Percentiles rank a stretch among this genome's conserved stretches.
These are phyloP conservation scores for Triplophysa rosa DNA, from an alignment of 2,113 vertebrate genomes.

Conservation along the genomic window DNA sequence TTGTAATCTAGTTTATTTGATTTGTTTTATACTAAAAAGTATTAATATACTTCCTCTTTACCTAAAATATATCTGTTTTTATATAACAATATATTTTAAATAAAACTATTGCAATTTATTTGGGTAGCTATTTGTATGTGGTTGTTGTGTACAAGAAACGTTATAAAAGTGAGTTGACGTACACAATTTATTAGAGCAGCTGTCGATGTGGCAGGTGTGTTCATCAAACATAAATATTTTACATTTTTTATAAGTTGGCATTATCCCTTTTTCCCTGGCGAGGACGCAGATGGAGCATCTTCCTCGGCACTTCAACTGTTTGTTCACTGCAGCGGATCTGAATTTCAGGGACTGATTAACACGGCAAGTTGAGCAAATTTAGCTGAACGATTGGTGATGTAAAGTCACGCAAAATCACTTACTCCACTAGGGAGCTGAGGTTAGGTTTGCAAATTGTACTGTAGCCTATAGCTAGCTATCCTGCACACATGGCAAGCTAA, in stretches of 20 bases:
- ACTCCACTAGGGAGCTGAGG: no score
- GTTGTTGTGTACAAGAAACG: neutral
- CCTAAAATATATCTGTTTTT: conserved; percentile 3
- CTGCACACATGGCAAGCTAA: no score
- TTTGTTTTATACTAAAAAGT: neutral
- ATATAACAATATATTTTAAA: conserved; percentile 2
- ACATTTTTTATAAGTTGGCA: no score
- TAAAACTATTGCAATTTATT: neutral
- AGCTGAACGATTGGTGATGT: no score
- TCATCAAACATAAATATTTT: conserved; percentile 3
- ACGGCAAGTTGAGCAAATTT: neutral
- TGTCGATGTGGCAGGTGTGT: neutral
- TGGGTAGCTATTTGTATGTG: neutral
- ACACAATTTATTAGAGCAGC: neutral
- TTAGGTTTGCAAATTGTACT: no score
- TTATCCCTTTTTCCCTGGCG: neutral
- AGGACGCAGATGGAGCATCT: neutral
- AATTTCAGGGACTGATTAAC: neutral
- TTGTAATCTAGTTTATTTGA: conserved; percentile 1
- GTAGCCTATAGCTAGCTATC: no score
- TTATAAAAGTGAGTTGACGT: neutral
- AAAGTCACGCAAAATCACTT: no score
- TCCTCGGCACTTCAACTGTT: neutral
- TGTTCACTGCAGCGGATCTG: neutral
- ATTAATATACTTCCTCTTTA: neutral